Percentiles rank a stretch among this genome's conserved stretches.
Conservation (phyloP, 1,140 invertebrate species). For the Brachionus rotundiformis region DNA sequence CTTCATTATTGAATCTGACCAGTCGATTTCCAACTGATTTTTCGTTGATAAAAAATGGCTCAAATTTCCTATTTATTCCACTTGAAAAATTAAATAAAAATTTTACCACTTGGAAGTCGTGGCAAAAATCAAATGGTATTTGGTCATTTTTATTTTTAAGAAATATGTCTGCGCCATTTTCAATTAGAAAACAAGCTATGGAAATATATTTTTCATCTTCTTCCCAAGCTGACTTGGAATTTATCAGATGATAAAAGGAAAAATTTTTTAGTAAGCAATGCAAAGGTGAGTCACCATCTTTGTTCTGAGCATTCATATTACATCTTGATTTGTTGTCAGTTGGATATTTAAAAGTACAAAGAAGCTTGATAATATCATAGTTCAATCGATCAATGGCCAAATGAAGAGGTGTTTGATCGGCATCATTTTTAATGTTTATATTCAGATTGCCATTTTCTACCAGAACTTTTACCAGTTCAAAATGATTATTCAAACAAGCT, state of each 20-base stretch:
- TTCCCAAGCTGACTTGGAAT: constrained; percentile 61
- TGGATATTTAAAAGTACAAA: not conserved
- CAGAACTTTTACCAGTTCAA: constrained; percentile 89
- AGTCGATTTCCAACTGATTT: not conserved
- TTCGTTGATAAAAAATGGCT: constrained; percentile 19
- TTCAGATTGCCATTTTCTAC: constrained; percentile 74
- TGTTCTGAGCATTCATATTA: constrained; percentile 57
- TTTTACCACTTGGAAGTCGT: constrained; percentile 92
- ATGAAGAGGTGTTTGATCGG: constrained; percentile 91
- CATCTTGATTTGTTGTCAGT: not conserved
- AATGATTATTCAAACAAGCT: constrained; percentile 92
- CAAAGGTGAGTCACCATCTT: constrained; percentile 59
- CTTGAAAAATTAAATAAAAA: constrained; percentile 73
- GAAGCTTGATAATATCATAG: constrained; percentile 82
- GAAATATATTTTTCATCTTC: constrained; percentile 89
- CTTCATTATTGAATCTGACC: constrained; percentile 54
- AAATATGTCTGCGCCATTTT: constrained; percentile 87
- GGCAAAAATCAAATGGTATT: constrained; percentile 90
- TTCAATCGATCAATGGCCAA: constrained; percentile 92
- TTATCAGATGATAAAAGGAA: constrained; percentile 73
- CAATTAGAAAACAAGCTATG: constrained; percentile 90
- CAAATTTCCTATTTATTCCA: not conserved
- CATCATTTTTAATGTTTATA: constrained; percentile 87
- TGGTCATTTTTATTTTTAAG: constrained; percentile 95
- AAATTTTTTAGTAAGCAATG: constrained; percentile 30